A percentile compares a stretch with the other conserved stretches of the same genome.
phyloP scores from a whole-genome alignment of 1,140 invertebrate genomes.

The Bombus cullumanus region DNA sequence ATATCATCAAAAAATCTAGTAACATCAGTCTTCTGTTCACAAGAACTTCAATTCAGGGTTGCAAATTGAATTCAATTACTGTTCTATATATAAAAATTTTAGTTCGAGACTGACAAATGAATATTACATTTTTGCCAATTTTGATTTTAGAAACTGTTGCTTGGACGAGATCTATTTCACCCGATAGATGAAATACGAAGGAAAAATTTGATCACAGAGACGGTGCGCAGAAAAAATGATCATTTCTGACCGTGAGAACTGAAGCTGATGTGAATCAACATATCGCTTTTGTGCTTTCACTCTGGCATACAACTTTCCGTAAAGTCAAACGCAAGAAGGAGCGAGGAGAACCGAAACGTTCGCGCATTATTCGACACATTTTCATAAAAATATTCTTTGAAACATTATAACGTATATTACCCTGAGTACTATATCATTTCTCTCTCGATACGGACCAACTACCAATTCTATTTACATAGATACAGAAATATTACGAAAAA shows the following conservation, averaged over 20 bases:
- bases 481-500: conserved; percentile 46
- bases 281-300: conserved; percentile 45
- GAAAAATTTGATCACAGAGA: conserved; percentile 44
- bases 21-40: neutral
- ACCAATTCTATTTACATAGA: conserved; percentile 58
- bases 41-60: neutral
- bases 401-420: conserved; percentile 42
- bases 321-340: neutral
- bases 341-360: conserved; percentile 8
- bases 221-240: neutral
- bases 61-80: neutral
- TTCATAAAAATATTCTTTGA: conserved; percentile 52
- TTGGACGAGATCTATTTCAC: conserved; percentile 22
- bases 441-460: neutral
- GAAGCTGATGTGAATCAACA: neutral
- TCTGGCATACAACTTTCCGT: neutral
- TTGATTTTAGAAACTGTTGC: neutral
- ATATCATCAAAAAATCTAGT: neutral
- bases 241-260: neutral
- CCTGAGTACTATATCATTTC: conserved; percentile 51
- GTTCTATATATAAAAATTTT: no score
- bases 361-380: conserved; percentile 24
- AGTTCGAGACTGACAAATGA: no score
- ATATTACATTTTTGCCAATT: no score
- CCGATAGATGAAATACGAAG: neutral